Percentiles rank a stretch among this genome's conserved stretches.
phyloP scores from a whole-genome alignment of 2,888 invertebrate genomes.

The Bembecia ichneumoniformis region DNA sequence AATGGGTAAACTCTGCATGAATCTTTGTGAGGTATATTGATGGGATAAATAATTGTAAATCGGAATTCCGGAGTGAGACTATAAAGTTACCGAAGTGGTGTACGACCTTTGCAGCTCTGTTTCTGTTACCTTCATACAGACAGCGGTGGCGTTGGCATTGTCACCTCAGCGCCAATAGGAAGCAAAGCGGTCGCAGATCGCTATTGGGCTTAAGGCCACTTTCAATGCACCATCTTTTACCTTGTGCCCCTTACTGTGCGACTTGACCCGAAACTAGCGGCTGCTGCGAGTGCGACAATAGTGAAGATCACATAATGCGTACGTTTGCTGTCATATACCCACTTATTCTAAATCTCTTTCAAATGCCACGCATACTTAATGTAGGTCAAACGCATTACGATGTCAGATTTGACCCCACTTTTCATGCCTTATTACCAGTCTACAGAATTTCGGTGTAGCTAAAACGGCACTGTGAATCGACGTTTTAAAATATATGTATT shows the following conservation, averaged over 20 bases:
- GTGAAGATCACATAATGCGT: constrained; percentile 5
- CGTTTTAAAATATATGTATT: background rate
- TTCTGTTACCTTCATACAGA: constrained; percentile 58
- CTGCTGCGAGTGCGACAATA: constrained; percentile 17
- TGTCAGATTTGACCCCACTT: constrained; percentile 60
- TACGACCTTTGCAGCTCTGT: constrained; percentile 56
- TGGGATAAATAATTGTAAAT: too few relatives aligned
- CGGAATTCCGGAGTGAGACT: background rate
- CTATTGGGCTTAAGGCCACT: constrained; percentile 72
- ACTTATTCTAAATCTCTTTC: constrained; percentile 31
- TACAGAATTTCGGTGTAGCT: constrained; percentile 1
- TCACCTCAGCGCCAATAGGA: constrained; percentile 68
- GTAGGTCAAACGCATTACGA: constrained; percentile 62
- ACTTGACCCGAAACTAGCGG: constrained; percentile 55
- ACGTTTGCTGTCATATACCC: constrained; percentile 12
- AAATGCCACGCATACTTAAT: constrained; percentile 40
- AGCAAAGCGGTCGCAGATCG: constrained; percentile 62
- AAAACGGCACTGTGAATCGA: constrained; percentile 12
- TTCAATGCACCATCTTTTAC: constrained; percentile 73
- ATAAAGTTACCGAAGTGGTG: background rate
- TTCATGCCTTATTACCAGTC: constrained; percentile 19
- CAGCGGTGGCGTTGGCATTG: constrained; percentile 55
- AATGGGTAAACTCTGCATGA: too few relatives aligned
- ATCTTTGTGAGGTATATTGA: too few relatives aligned
- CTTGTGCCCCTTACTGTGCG: constrained; percentile 64